phyloP scores from a whole-genome alignment of 2,797 vertebrate genomes.

The Rhynchonycteris naso region DNA sequence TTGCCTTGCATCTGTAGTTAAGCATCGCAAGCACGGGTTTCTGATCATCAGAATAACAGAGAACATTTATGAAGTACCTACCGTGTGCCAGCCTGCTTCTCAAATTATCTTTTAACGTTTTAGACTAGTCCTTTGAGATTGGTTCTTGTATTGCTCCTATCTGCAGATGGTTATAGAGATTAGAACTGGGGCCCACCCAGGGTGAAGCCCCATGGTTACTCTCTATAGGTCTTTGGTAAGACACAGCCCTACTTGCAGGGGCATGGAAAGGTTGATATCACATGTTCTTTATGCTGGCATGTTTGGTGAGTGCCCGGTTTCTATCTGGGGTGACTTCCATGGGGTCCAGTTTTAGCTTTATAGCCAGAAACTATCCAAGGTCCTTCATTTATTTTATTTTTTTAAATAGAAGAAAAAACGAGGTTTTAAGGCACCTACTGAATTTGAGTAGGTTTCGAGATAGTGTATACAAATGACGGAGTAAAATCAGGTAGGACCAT shows the following conservation, averaged over 20 bases:
- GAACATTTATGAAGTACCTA: neutral
- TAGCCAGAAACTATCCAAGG: neutral
- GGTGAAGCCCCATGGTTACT: neutral
- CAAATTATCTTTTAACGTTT: neutral
- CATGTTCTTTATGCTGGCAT: neutral
- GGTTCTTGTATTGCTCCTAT: neutral
- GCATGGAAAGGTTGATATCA: neutral
- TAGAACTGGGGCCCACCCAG: neutral
- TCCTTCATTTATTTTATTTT: neutral
- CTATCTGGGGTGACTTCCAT: neutral
- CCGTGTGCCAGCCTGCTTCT: neutral
- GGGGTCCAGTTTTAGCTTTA: neutral
- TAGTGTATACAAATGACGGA: neutral
- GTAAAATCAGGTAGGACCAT: neutral
- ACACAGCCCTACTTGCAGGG: neutral
- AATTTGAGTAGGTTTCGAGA: neutral
- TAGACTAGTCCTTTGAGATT: neutral
- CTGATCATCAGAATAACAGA: neutral
- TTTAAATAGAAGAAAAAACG: too few species aligned
- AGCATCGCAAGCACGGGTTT: neutral
- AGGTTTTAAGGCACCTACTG: neutral
- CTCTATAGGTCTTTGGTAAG: neutral
- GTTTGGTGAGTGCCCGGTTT: neutral
- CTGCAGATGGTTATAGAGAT: neutral
- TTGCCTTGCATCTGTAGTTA: neutral